Evolutionary conservation across 2,113 vertebrate species (phyloP).

Genomic region (Capreolus pygargus): DNA sequence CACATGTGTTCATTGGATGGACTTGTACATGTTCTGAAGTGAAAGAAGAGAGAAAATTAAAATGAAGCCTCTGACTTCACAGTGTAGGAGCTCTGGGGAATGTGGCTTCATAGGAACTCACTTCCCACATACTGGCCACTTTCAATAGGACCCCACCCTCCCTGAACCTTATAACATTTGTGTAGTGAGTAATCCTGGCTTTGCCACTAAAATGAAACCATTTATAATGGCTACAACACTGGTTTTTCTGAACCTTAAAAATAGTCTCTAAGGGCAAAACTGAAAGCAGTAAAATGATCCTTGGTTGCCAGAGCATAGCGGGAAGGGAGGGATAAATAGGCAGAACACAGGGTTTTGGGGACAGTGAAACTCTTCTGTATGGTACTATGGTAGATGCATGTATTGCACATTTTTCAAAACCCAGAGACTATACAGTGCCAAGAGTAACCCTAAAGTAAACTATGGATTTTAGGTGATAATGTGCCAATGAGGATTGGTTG

Average conservation of each 20-base stretch:
- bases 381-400: neutral
- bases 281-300: neutral
- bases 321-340: neutral
- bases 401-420: neutral
- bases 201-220: neutral
- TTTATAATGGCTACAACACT: neutral
- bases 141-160: neutral
- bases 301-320: neutral
- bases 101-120: neutral
- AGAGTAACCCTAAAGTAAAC: neutral
- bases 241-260: conserved; percentile 20
- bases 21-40: neutral
- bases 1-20: neutral
- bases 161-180: conserved; percentile 7
- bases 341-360: neutral
- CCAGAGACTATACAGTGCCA: neutral
- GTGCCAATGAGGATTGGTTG: neutral
- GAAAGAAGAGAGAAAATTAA: neutral
- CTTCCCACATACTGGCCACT: neutral
- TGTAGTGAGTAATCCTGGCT: conserved; percentile 24
- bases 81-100: neutral
- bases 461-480: neutral
- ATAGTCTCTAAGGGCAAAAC: neutral
- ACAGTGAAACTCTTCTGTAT: neutral
- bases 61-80: neutral